phyloP scores from a whole-genome alignment of 2,888 invertebrate genomes.

The Julus scandinavius region DNA sequence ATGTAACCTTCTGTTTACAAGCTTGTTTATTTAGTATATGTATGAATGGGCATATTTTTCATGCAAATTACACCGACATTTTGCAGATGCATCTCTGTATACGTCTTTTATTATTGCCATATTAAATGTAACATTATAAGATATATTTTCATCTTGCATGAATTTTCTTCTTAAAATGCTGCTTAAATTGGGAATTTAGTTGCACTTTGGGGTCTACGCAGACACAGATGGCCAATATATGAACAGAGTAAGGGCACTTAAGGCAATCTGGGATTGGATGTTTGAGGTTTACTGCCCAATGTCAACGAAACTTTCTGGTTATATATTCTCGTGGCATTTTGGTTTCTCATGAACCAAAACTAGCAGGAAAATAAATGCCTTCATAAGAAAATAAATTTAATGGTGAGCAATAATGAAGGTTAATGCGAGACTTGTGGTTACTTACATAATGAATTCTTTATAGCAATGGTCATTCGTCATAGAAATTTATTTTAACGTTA shows the following conservation, averaged over 20 bases:
- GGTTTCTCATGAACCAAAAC: neutral
- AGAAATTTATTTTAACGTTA: neutral
- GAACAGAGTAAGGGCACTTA: conserved; percentile 48
- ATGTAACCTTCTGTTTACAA: neutral
- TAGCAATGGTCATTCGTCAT: neutral
- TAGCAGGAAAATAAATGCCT: neutral
- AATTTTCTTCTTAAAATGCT: conserved; percentile 49
- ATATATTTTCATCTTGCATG: conserved; percentile 29
- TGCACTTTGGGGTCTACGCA: conserved; percentile 48
- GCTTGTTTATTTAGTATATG: neutral
- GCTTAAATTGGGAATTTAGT: conserved; percentile 23
- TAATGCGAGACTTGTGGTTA: neutral
- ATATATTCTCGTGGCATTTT: neutral
- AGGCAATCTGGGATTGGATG: conserved; percentile 47
- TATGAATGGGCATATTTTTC: neutral
- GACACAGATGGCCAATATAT: conserved; percentile 52
- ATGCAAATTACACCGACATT: neutral
- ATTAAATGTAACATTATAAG: conserved; percentile 45
- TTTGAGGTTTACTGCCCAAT: conserved; percentile 47
- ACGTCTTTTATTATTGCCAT: conserved; percentile 35
- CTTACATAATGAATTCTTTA: neutral
- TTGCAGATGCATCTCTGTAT: neutral
- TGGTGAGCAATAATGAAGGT: neutral
- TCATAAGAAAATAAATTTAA: neutral
- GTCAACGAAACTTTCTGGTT: conserved; percentile 25